phyloP scores from a whole-genome alignment of 2,797 vertebrate species.

The Pyrrhura leucotis region DNA sequence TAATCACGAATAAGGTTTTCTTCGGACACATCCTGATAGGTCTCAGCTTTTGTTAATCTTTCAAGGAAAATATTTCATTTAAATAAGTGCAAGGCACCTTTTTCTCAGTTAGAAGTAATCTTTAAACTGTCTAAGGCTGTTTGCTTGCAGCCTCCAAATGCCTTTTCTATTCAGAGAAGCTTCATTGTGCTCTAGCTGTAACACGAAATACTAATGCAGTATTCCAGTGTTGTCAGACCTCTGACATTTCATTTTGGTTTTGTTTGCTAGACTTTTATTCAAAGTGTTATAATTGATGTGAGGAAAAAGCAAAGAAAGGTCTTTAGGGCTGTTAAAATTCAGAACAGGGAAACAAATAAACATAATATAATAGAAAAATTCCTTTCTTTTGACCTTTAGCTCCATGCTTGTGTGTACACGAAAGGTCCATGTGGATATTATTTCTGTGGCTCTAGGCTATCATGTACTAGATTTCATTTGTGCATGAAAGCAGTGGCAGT shows the following conservation, averaged over 20 bases:
- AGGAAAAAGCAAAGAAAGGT: neutral
- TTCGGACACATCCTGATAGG: neutral
- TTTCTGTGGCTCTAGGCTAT: neutral
- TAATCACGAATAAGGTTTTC: neutral
- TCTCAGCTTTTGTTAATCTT: neutral
- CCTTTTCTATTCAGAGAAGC: neutral
- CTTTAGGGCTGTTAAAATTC: constrained; percentile 12
- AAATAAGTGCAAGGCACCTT: neutral
- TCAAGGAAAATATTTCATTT: neutral
- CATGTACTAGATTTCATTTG: neutral
- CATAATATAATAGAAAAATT: neutral
- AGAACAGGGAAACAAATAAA: neutral
- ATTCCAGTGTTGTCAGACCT: constrained; percentile 6
- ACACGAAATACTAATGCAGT: neutral
- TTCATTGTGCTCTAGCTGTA: neutral
- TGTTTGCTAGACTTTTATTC: neutral
- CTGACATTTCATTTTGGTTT: neutral
- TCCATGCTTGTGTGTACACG: neutral
- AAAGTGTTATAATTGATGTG: neutral
- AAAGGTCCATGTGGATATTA: neutral
- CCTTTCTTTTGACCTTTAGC: neutral
- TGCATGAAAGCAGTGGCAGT: neutral
- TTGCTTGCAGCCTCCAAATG: neutral
- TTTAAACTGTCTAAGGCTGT: neutral
- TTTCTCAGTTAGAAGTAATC: neutral